phyloP scores from a whole-genome alignment of 2,113 vertebrate species.

The Grallaria varia region DNA sequence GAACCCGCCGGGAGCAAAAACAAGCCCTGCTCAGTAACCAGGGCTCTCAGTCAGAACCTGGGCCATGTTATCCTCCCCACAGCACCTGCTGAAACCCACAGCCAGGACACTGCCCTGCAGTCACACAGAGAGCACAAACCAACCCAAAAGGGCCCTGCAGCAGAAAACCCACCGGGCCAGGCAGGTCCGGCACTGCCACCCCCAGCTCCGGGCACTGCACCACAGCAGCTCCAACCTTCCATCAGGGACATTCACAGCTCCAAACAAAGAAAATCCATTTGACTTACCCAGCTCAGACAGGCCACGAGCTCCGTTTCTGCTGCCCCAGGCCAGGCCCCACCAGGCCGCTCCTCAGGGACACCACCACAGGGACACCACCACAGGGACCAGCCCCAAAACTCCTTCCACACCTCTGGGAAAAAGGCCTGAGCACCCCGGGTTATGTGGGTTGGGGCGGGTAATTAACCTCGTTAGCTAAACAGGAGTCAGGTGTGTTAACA shows the following conservation, averaged over 20 bases:
- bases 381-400: rapidly evolving
- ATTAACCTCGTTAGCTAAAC: neutral
- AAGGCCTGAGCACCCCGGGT: neutral
- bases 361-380: no score
- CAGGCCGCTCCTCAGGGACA: neutral
- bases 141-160: neutral
- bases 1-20: neutral
- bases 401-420: rapidly evolving
- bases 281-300: neutral
- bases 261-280: neutral
- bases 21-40: neutral
- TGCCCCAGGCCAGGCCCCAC: neutral
- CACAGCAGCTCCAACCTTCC: neutral
- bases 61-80: neutral
- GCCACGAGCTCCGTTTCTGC: neutral
- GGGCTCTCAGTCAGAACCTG: neutral
- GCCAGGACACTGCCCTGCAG: rapidly evolving
- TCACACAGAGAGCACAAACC: neutral
- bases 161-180: neutral
- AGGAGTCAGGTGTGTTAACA: neutral
- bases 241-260: rapidly evolving
- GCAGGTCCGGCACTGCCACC: neutral
- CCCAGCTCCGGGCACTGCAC: rapidly evolving
- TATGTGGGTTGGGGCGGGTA: rapidly evolving
- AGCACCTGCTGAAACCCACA: rapidly evolving